phyloP scores from a whole-genome alignment of 2,888 invertebrate species.

The Azorinus chamasolen region DNA sequence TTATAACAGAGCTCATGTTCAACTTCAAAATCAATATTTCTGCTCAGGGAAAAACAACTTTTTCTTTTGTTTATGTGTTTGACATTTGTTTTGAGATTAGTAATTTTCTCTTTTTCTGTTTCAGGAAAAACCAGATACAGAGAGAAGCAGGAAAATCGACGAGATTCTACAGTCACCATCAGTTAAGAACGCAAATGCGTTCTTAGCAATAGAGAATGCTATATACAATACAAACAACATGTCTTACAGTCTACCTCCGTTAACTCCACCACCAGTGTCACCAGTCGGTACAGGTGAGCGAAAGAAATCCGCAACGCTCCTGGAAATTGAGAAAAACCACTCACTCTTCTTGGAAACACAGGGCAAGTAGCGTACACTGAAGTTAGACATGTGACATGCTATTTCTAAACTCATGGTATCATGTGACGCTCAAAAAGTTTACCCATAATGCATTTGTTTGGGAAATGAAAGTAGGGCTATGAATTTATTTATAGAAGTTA shows the following conservation, averaged over 20 bases:
- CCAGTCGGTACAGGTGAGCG: constrained; percentile 71
- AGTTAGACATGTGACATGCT: constrained; percentile 62
- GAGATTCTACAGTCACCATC: constrained; percentile 57
- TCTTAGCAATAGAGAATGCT: constrained; percentile 53
- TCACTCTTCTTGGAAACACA: constrained; percentile 95
- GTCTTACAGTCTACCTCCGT: constrained; percentile 37
- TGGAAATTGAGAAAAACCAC: constrained; percentile 95
- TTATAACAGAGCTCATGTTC: no score
- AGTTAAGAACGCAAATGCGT: constrained; percentile 47
- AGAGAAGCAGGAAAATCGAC: constrained; percentile 50
- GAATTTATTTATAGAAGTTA: no score
- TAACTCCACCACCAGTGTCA: constrained; percentile 39
- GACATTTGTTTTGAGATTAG: no score
- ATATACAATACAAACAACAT: constrained; percentile 57
- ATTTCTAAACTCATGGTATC: not conserved
- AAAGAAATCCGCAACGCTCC: constrained; percentile 89
- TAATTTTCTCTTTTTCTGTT: not conserved
- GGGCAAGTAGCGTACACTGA: constrained; percentile 89
- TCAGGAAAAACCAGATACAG: constrained; percentile 34
- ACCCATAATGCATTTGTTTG: no score
- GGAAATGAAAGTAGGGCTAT: no score
- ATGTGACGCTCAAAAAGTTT: no score
- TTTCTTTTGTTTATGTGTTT: no score
- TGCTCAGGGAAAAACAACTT: no score
- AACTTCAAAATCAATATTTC: no score